Base-by-base conservation (phyloP, 2,797 vertebrate genomes). In the Ceryle rudis region DNA sequence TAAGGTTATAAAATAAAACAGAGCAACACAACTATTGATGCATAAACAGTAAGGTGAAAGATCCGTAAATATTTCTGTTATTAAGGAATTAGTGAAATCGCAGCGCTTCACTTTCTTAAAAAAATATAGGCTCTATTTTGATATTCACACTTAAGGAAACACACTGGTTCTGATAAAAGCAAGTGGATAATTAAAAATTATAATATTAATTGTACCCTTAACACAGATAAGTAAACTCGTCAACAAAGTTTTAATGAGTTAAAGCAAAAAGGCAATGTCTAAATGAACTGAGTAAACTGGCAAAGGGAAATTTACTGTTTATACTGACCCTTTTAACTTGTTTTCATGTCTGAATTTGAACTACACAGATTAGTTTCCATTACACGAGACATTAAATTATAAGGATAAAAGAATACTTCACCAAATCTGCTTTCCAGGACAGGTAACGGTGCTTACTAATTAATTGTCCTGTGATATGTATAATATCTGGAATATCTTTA, bases 191-290 rank as follows among this genome's bases (percentile, higher is more conserved):
- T 95, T 96, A 96, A 97, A 96, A 95, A 97, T 97, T 96, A 78
- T 84, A 95, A 96, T 87, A 96, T 94, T 97, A 95, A 95, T 96
- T 95, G 91, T 94, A 93, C 67, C 66, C 90, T 95, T 96, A 97
- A 95, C 71, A 62, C 87, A 96, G 93, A 95, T 96, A 95, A 96
- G 92, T 96, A 95, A 97, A 97, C 95, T 95, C 89, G 46, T 74
- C 78, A 94, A 89, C 84, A 93, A 97, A 95, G 92, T 93, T 97
- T 95, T 96, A 97, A 97, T 96, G 93, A 97, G 86, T 95, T 95
- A 95, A 94, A 96, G 61, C 85, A 86, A 95, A 96, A 96, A 97
- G 65, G 88, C 90, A 91, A 89, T 55, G 83, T 85, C 93, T 95
- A 93, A 94, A 95, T 96, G 95, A 92, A 92, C 90, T 51, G 61